Conservation (phyloP, 2,888 invertebrate species). For the Podabrus alpinus region DNA sequence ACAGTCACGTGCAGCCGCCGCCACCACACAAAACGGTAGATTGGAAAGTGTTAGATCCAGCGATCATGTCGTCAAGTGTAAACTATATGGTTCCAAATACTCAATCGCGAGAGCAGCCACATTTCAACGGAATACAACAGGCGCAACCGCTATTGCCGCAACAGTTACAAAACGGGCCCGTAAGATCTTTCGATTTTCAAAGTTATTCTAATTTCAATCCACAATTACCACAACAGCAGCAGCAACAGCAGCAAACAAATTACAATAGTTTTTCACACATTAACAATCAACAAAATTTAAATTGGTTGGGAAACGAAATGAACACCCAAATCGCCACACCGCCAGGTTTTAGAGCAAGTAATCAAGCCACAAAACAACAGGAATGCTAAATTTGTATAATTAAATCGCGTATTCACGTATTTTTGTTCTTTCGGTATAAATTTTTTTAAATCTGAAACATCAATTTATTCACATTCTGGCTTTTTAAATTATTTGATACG, state of each 20-base stretch:
- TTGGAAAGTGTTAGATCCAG: constrained; percentile 93
- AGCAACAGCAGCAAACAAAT: constrained; percentile 33
- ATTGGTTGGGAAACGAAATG: constrained; percentile 51
- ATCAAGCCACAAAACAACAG: constrained; percentile 48
- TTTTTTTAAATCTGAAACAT: not conserved
- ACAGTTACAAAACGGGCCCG: constrained; percentile 31
- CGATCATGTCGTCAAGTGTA: constrained; percentile 80
- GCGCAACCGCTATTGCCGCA: constrained; percentile 19
- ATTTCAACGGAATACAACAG: not conserved
- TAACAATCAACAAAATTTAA: constrained; percentile 43
- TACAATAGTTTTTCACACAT: constrained; percentile 36
- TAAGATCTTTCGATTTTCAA: constrained; percentile 40
- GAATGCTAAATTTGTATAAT: constrained; percentile 47
- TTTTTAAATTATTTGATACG: not conserved
- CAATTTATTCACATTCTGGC: not conserved
- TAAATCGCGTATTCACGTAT: not conserved
- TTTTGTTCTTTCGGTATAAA: not conserved
- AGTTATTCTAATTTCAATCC: constrained; percentile 46
- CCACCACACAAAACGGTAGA: constrained; percentile 63
- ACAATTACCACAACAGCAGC: constrained; percentile 39
- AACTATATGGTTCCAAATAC: constrained; percentile 56
- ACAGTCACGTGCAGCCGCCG: constrained; percentile 42
- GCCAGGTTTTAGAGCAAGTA: constrained; percentile 52
- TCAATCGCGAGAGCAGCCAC: constrained; percentile 51
- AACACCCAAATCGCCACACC: constrained; percentile 54